These are phyloP conservation scores for Thecocarcelia acutangulata DNA, from an alignment of 2,888 invertebrate genomes.

Conservation along the genomic window DNA sequence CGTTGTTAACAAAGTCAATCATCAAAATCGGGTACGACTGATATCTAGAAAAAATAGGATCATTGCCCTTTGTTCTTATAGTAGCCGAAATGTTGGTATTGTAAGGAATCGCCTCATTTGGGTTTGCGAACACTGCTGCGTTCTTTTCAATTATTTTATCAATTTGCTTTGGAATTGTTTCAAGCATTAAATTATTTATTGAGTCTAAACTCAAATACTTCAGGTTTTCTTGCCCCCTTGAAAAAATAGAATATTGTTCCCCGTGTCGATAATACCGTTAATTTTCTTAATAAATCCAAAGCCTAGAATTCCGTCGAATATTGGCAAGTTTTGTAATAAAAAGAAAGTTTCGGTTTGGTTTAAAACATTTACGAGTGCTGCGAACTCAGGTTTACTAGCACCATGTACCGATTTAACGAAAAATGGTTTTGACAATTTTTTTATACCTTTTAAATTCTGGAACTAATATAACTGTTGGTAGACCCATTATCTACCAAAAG, in stretches of 20 bases:
- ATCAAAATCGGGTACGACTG: conserved; percentile 62
- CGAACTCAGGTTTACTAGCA: conserved; percentile 16
- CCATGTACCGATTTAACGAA: conserved; percentile 56
- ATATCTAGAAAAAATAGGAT: conserved; percentile 59
- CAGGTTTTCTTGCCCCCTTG: conserved; percentile 41
- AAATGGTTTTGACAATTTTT: conserved; percentile 15
- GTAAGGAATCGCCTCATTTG: conserved; percentile 43
- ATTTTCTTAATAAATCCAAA: conserved; percentile 56
- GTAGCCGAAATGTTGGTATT: not conserved
- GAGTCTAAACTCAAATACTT: conserved; percentile 27
- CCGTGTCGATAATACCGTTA: conserved; percentile 32
- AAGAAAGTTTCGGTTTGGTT: conserved; percentile 58
- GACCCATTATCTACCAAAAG: conserved; percentile 59
- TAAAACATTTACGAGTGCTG: conserved; percentile 50
- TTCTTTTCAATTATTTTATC: not conserved
- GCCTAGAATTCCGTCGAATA: conserved; percentile 65
- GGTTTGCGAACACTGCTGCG: not conserved
- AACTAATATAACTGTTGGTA: conserved; percentile 62
- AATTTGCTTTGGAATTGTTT: conserved; percentile 15
- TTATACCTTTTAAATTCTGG: conserved; percentile 38
- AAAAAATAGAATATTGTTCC: conserved; percentile 8
- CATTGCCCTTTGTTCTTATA: conserved; percentile 20
- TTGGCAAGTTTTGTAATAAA: conserved; percentile 50
- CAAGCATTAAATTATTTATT: conserved; percentile 10
- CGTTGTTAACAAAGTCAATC: conserved; percentile 56